phyloP scores from a whole-genome alignment of 2,113 vertebrate species.

The Scopus umbretta region DNA sequence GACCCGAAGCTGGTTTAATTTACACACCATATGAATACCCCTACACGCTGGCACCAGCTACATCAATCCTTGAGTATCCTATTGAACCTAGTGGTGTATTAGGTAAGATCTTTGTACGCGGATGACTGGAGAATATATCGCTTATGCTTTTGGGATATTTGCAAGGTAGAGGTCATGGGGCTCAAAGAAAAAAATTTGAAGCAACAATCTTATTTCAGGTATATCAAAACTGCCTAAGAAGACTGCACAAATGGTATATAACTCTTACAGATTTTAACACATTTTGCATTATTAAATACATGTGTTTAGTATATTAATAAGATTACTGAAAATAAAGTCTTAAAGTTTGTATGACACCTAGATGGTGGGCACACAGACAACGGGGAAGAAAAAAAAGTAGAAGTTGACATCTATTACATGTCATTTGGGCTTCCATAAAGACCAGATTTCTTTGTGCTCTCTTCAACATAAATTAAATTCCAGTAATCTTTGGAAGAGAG shows the following conservation, averaged over 20 bases:
- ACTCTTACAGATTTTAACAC: background rate
- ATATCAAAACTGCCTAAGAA: background rate
- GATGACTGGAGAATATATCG: background rate
- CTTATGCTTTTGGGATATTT: background rate
- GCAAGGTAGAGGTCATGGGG: background rate
- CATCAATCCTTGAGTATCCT: slow-evolving; percentile 98
- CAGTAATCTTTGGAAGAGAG: background rate
- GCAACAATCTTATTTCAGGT: background rate
- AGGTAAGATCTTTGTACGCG: slow-evolving; percentile 76
- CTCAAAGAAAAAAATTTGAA: background rate
- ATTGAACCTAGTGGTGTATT: slow-evolving; percentile 97
- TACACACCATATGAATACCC: slow-evolving; percentile 98
- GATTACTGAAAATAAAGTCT: background rate
- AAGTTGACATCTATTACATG: background rate
- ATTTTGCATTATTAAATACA: background rate
- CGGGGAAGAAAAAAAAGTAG: background rate
- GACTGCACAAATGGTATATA: background rate
- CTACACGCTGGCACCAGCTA: slow-evolving; percentile 93
- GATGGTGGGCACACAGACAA: background rate
- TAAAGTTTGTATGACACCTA: background rate
- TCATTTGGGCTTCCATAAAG: background rate
- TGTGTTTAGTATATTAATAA: background rate
- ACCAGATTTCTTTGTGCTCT: background rate
- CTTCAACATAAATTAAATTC: background rate
- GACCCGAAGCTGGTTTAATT: slow-evolving; percentile 93